Evolutionary conservation across 2,888 invertebrate genomes (phyloP).

Genomic region (Drosophila lacicola): DNA sequence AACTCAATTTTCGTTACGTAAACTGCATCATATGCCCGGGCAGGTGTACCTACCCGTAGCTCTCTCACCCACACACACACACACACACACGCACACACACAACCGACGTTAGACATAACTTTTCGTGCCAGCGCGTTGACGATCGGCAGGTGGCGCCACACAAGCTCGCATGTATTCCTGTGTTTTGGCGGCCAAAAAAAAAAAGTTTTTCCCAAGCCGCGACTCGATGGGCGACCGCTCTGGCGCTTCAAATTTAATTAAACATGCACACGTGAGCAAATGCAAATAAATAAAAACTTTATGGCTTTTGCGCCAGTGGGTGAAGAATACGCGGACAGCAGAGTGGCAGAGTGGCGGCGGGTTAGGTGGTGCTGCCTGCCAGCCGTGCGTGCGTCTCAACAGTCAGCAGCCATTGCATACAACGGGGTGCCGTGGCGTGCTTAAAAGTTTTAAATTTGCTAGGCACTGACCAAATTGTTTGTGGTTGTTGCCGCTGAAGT

Average conservation of each 20-base stretch:
- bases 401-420: constrained; percentile 47
- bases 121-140: constrained; percentile 49
- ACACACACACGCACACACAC: constrained; percentile 4
- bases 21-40: constrained; percentile 75
- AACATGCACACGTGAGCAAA: constrained; percentile 82
- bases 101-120: constrained; percentile 70
- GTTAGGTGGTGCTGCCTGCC: constrained; percentile 13
- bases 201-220: constrained; percentile 56
- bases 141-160: constrained; percentile 41
- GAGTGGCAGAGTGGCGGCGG: constrained; percentile 4
- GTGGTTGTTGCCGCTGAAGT: constrained; percentile 6
- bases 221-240: constrained; percentile 55
- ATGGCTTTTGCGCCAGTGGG: constrained; percentile 64
- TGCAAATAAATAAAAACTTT: constrained; percentile 82
- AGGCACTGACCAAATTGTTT: constrained; percentile 49
- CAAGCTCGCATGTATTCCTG: constrained; percentile 52
- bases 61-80: background rate
- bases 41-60: constrained; percentile 13
- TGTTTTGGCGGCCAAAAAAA: constrained; percentile 46
- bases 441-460: constrained; percentile 77
- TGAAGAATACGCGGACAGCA: background rate
- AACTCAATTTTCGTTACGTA: constrained; percentile 80
- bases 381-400: constrained; percentile 74
- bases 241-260: constrained; percentile 81
- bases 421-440: constrained; percentile 60